Evolutionary conservation across 92 coral and sea anemone species (phyloP).

Genomic region (Phenganax marumi): DNA sequence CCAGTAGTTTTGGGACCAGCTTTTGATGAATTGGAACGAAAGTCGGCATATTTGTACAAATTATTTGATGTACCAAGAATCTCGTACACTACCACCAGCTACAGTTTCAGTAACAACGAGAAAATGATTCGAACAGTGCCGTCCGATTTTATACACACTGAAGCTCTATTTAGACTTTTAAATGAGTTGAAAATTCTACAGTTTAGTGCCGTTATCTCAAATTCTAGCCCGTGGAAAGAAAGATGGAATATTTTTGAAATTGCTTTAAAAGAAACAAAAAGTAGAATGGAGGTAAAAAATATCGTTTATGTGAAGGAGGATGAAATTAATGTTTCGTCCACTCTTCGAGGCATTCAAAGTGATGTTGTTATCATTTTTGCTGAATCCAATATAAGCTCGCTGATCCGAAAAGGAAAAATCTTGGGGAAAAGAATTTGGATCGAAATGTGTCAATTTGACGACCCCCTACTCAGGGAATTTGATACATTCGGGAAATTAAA

Average conservation of each 20-base stretch:
- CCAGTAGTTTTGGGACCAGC: conserved; percentile 42
- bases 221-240: conserved; percentile 5
- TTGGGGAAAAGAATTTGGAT: conserved; percentile 16
- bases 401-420: neutral
- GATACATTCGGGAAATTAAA: conserved; percentile 17
- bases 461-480: conserved; percentile 22
- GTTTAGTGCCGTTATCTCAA: conserved; percentile 17
- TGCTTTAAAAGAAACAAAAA: neutral
- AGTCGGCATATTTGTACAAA: neutral
- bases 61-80: conserved; percentile 6
- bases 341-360: neutral
- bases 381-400: conserved; percentile 9
- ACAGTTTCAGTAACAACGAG: conserved; percentile 15
- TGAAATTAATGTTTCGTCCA: neutral
- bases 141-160: conserved; percentile 14
- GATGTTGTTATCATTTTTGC: conserved; percentile 24
- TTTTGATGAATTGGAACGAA: neutral
- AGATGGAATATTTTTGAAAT: conserved; percentile 11
- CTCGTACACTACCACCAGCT: conserved; percentile 26
- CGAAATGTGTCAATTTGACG: conserved; percentile 10
- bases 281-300: neutral
- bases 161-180: conserved; percentile 29
- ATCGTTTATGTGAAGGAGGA: neutral
- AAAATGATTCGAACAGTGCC: conserved; percentile 21
- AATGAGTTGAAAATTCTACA: neutral